A percentile compares a stretch with the other conserved stretches of the same genome.
Evolutionary conservation across 1,140 invertebrate genomes (phyloP).

Genomic region (Pseudomyrmex pallidus): DNA sequence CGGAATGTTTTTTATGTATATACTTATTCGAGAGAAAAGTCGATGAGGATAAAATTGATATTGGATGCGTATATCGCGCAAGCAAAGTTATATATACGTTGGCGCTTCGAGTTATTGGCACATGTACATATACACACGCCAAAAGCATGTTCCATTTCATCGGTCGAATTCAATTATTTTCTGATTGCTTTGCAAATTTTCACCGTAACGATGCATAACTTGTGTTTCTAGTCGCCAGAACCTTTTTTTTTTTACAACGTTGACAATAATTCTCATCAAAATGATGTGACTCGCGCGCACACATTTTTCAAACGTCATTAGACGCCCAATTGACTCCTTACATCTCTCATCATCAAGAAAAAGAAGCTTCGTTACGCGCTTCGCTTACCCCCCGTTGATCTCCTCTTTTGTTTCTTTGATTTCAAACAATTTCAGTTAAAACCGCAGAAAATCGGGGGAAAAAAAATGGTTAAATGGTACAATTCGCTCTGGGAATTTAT

Average conservation of each 20-base stretch:
- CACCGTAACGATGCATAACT: not conserved
- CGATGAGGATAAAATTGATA: conserved; percentile 54
- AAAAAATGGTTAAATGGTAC: not conserved
- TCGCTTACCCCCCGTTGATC: too few species aligned
- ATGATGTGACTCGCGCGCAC: not conserved
- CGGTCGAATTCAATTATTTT: conserved; percentile 36
- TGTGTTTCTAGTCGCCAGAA: not conserved
- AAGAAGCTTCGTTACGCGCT: too few species aligned
- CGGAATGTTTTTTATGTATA: conserved; percentile 47
- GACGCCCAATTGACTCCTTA: too few species aligned
- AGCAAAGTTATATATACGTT: not conserved
- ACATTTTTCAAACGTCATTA: not conserved
- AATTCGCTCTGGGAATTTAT: conserved; percentile 3
- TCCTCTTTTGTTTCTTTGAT: too few species aligned
- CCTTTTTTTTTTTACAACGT: not conserved
- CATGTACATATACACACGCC: conserved; percentile 1
- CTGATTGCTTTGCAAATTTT: not conserved
- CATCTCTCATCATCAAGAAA: too few species aligned
- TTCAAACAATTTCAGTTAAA: too few species aligned
- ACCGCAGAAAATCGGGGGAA: not conserved
- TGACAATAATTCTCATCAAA: not conserved
- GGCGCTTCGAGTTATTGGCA: conserved; percentile 44
- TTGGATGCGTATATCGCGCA: conserved; percentile 31
- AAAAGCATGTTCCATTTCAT: conserved; percentile 46
- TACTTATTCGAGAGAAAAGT: conserved; percentile 20